Percentiles rank a stretch among this genome's conserved stretches.
phyloP scores from a whole-genome alignment of 2,113 vertebrate species.

The Pipa parva region DNA sequence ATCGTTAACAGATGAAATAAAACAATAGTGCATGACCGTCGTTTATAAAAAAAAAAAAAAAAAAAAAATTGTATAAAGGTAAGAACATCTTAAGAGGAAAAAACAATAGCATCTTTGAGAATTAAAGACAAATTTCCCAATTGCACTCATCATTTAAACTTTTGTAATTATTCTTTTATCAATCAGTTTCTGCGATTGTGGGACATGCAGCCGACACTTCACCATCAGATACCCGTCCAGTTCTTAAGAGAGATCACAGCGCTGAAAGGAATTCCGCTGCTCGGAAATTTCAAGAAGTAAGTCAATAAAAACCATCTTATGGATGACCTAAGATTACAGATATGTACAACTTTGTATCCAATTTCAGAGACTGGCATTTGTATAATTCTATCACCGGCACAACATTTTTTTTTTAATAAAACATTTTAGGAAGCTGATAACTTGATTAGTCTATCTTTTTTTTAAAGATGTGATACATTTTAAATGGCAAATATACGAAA shows the following conservation, averaged over 20 bases:
- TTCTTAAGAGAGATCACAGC: slow-evolving; percentile 58
- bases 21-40: too few relatives aligned
- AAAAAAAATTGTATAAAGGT: too few relatives aligned
- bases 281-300: slow-evolving; percentile 74
- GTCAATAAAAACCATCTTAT: slow-evolving; percentile 66
- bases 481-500: too few relatives aligned
- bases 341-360: slow-evolving; percentile 66
- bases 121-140: too few relatives aligned
- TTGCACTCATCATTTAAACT: too few relatives aligned
- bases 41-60: too few relatives aligned
- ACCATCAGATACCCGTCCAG: slow-evolving; percentile 54
- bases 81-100: too few relatives aligned
- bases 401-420: not conserved
- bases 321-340: slow-evolving; percentile 67
- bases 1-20: too few relatives aligned
- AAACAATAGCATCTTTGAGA: too few relatives aligned
- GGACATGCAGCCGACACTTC: slow-evolving; percentile 62
- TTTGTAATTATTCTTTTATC: slow-evolving; percentile 38
- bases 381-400: not conserved
- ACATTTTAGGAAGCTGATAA: too few relatives aligned
- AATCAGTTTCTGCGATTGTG: slow-evolving; percentile 63
- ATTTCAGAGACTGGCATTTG: slow-evolving; percentile 64
- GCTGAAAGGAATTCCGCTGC: slow-evolving; percentile 68
- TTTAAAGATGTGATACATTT: too few relatives aligned
- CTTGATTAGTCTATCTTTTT: too few relatives aligned